Percentiles rank a stretch among this genome's conserved stretches.
Conservation (phyloP, 1,140 invertebrate genomes). For the Trinorchestia longiramus region DNA sequence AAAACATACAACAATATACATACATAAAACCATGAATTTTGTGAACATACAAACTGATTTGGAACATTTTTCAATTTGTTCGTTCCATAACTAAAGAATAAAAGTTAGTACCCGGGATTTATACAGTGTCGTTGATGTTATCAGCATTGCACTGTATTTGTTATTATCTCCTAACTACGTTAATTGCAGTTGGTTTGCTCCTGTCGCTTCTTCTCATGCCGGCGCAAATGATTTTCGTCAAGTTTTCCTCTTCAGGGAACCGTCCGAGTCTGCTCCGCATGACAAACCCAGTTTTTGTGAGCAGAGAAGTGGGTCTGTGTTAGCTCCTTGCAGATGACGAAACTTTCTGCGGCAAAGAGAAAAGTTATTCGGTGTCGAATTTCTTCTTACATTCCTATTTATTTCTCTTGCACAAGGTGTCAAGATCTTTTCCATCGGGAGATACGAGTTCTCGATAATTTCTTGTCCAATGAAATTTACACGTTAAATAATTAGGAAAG, state of each 20-base stretch:
- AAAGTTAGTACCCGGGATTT: not conserved
- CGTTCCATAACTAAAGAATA: not conserved
- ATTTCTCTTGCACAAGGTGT: not conserved
- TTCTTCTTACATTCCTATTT: not conserved
- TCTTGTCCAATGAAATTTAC: not conserved
- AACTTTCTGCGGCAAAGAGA: not conserved
- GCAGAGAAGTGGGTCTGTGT: not conserved
- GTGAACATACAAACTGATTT: not conserved
- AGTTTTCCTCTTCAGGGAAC: not conserved
- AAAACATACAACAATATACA: no score
- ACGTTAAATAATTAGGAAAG: no score
- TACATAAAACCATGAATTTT: no score
- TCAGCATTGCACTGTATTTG: not conserved
- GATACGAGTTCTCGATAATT: not conserved
- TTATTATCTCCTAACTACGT: not conserved
- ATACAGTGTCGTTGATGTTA: not conserved
- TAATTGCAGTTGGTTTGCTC: not conserved
- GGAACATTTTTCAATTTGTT: not conserved
- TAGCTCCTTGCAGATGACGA: not conserved
- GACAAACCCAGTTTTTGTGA: not conserved
- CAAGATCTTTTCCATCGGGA: not conserved
- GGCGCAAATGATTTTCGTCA: no score
- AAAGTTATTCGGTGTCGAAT: not conserved
- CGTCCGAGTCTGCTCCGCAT: not conserved
- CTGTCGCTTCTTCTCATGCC: not conserved